A percentile compares a stretch with the other conserved stretches of the same genome.
Conservation (phyloP, 2,113 vertebrate genomes). For the Xyliphius kryptos region DNA sequence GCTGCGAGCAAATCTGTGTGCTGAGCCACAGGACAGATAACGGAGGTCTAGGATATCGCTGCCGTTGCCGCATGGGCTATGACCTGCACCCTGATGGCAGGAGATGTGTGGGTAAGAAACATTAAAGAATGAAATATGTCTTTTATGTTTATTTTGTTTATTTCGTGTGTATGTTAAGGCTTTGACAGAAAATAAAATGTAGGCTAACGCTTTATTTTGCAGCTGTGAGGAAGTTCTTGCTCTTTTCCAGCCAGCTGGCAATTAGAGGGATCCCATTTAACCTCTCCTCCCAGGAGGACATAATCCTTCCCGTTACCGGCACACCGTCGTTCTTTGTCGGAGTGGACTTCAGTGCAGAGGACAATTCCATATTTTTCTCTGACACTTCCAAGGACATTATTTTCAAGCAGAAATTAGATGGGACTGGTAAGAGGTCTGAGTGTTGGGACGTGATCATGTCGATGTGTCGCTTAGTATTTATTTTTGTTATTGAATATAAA, state of each 20-base stretch:
- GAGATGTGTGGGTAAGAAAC: conserved; percentile 84
- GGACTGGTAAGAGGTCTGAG: conserved; percentile 83
- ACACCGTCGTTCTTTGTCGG: conserved; percentile 86
- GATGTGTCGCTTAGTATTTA: too few relatives aligned
- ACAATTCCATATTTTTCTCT: conserved; percentile 86
- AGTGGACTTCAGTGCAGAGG: conserved; percentile 84
- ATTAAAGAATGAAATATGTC: too few relatives aligned
- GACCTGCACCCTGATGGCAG: conserved; percentile 76
- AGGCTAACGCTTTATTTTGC: conserved; percentile 40
- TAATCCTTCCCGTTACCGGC: conserved; percentile 86
- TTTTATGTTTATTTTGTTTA: too few relatives aligned
- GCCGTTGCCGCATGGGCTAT: conserved; percentile 83
- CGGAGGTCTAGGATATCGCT: conserved; percentile 87
- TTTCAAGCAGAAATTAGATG: conserved; percentile 87
- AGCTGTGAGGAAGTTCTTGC: conserved; percentile 85
- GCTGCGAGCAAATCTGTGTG: conserved; percentile 90
- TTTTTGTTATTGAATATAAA: too few relatives aligned
- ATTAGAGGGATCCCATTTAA: conserved; percentile 90
- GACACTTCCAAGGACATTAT: conserved; percentile 85
- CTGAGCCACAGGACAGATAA: conserved; percentile 95
- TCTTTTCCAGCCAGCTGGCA: conserved; percentile 85
- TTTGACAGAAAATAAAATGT: too few relatives aligned
- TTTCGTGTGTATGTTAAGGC: too few relatives aligned
- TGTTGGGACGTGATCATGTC: too few relatives aligned
- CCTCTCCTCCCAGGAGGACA: conserved; percentile 84